Evolutionary conservation across 2,888 invertebrate species (phyloP).

Genomic region (Agrochola lota): DNA sequence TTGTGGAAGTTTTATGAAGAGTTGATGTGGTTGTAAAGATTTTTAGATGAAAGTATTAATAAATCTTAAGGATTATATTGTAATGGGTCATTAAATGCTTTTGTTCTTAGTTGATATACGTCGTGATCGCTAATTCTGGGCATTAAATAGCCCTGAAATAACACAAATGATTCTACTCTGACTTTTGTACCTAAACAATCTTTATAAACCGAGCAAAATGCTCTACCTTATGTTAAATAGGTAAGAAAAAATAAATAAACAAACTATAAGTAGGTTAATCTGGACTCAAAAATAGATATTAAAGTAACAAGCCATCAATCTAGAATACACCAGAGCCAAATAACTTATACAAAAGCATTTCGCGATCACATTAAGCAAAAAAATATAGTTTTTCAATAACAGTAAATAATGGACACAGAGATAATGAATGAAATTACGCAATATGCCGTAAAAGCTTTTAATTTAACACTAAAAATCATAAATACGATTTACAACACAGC

Average conservation of each 20-base stretch:
- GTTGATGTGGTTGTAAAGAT: constrained; percentile 34
- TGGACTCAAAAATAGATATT: background rate
- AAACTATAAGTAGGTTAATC: background rate
- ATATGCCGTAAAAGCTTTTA: constrained; percentile 67
- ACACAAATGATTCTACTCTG: background rate
- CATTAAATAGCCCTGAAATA: background rate
- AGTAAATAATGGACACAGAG: constrained; percentile 50
- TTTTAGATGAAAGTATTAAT: constrained; percentile 10
- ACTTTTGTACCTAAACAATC: background rate
- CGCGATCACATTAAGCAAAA: constrained; percentile 23
- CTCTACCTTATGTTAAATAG: background rate
- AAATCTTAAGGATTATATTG: background rate
- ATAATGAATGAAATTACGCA: constrained; percentile 65
- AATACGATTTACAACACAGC: constrained; percentile 63
- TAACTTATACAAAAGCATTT: constrained; percentile 25
- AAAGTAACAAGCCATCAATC: constrained; percentile 1
- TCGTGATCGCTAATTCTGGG: background rate
- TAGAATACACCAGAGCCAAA: background rate
- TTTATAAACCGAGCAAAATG: background rate
- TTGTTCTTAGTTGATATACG: background rate
- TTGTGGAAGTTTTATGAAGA: constrained; percentile 33
- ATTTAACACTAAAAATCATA: constrained; percentile 68
- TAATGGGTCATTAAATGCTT: constrained; percentile 10
- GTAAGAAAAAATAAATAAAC: background rate
- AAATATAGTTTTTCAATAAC: constrained; percentile 57